Percentiles rank a stretch among this genome's conserved stretches.
phyloP scores from a whole-genome alignment of 2,888 invertebrate species.

The Acheta domesticus region DNA sequence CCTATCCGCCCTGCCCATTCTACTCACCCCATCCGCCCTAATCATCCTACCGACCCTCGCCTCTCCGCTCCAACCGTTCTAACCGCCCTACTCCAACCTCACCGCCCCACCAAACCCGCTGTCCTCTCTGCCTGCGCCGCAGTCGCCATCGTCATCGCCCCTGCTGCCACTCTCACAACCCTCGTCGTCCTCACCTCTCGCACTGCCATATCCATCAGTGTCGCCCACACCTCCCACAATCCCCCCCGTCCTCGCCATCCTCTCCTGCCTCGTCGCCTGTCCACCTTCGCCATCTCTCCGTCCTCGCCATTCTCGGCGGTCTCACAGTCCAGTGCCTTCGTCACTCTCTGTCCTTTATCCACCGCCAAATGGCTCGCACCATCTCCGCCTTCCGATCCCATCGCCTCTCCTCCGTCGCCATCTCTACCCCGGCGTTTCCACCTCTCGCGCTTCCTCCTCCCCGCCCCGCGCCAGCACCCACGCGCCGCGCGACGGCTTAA shows the following conservation, averaged over 20 bases:
- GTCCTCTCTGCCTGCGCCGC: neutral
- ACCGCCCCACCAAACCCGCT: too few species aligned
- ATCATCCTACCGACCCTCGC: neutral
- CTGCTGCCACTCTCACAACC: neutral
- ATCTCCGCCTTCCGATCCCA: neutral
- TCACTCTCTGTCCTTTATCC: neutral
- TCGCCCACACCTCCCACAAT: neutral
- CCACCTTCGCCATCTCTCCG: neutral
- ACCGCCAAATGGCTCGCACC: neutral
- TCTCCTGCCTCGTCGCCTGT: neutral
- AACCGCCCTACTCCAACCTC: too few species aligned
- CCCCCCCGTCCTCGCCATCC: neutral
- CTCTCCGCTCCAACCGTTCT: too few species aligned
- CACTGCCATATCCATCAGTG: neutral
- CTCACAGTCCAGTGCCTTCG: too few species aligned
- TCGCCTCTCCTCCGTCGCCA: neutral
- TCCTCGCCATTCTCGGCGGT: neutral
- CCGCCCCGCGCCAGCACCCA: neutral
- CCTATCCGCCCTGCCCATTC: too few species aligned
- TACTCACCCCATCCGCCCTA: too few species aligned
- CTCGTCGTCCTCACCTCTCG: too few species aligned
- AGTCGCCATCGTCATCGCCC: neutral
- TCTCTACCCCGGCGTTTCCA: neutral
- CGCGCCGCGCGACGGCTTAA: neutral
- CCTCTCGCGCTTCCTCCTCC: neutral